Percentiles rank a stretch among this genome's conserved stretches.
Conservation (phyloP, 2,797 vertebrate genomes). For the Sardinella longiceps region DNA sequence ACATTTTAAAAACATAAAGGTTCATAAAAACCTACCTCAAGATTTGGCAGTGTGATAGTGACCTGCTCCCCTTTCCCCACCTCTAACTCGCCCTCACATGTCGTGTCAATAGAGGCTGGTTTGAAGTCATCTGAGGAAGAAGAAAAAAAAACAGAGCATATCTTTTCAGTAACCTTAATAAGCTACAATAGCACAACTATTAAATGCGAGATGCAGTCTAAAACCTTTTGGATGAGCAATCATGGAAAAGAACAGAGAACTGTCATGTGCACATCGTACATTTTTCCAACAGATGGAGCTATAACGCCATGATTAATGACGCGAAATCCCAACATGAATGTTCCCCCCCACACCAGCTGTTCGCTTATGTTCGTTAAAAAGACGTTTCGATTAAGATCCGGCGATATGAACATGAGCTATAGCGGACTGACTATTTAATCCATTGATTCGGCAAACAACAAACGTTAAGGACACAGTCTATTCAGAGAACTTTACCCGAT, state of each 20-base stretch:
- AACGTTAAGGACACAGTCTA: not conserved
- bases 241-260: not conserved
- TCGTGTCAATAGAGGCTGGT: slow-evolving; percentile 94
- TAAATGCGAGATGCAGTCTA: not conserved
- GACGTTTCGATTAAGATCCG: not conserved
- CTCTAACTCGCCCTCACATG: slow-evolving; percentile 94
- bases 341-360: slow-evolving; percentile 3
- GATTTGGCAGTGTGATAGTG: slow-evolving; percentile 94
- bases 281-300: slow-evolving; percentile 16
- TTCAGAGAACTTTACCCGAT: not conserved
- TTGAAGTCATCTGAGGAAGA: slow-evolving; percentile 92
- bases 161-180: not conserved
- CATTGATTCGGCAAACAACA: not conserved
- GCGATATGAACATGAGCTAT: not conserved
- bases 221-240: not conserved
- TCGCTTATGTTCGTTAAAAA: slow-evolving; percentile 11
- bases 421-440: not conserved
- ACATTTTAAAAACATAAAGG: not conserved
- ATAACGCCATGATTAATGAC: not conserved
- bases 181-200: too few relatives aligned
- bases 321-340: not conserved
- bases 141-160: slow-evolving; percentile 12
- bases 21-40: slow-evolving; percentile 78
- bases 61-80: slow-evolving; percentile 98
- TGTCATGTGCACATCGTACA: not conserved